Base-by-base conservation (phyloP, 2,888 invertebrate genomes). In the Trissolcus japonicus region DNA sequence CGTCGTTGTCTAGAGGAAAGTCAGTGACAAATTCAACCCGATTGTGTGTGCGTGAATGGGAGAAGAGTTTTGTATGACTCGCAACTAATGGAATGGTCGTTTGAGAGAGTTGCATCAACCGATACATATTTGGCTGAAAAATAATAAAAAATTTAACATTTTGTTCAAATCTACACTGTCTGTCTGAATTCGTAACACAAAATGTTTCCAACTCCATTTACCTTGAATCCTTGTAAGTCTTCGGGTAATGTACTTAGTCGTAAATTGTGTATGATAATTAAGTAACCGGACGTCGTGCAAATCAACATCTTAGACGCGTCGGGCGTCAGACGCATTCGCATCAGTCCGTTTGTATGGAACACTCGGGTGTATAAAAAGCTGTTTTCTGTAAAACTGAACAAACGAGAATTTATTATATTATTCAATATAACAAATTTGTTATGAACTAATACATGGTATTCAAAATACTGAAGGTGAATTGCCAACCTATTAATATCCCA, bases 1-100 rank as follows among this genome's bases (percentile, higher is more conserved):
- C 97, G 79, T 96, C 95, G 86, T 97, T 95, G 0, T 93, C 93
- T 4, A 91, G 90, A 0, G 97, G 97, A 89, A 98, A 98, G 90
- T 98, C 98, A 0, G 95, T 94, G 13, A 98, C 93, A 84, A 98
- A 94, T 89, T 98, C 98, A 3, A 98, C 93, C 50, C 97, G 91
- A 89, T 98, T 98, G 81, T 94, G 92, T 82, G 92, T 92, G 62
- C 95, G 92, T 62, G 91, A 91, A 54, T 91, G 91, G 43, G 94
- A 93, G 87, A 98, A 98, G 57, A 97, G 91, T 85, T 95, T 93
- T 85, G 96, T 96, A 86, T 93, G 96, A 87, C 92, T 93, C 0
- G 94, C 94, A 3, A 95, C 95, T 59, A 94, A 92, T 0, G 96
- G 95, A 82, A 96, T 94, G 78, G 93, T 92, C 81, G 96, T 95